Evolutionary conservation across 2,113 vertebrate genomes (phyloP).

Genomic region (Stomatorhinus ivindoensis): DNA sequence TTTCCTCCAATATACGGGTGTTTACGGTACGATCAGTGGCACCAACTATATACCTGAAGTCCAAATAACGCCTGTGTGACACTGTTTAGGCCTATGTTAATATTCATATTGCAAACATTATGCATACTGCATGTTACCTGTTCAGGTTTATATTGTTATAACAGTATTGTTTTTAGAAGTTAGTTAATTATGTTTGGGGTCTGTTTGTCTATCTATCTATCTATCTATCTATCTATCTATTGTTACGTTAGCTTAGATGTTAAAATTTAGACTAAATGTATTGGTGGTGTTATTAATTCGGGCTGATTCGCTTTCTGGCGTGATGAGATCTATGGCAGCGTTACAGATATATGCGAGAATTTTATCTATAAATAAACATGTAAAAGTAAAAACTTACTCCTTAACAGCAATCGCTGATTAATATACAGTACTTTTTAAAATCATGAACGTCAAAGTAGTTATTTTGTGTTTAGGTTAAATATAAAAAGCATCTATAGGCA

Average conservation of each 20-base stretch:
- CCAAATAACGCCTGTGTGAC: neutral
- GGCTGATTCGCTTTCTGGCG: neutral
- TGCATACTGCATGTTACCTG: neutral
- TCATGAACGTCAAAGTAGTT: neutral
- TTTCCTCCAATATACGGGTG: neutral
- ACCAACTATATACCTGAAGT: neutral
- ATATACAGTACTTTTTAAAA: neutral
- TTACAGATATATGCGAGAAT: neutral
- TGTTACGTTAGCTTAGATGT: neutral
- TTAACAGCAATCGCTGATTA: neutral
- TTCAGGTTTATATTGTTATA: neutral
- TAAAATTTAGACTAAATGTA: neutral
- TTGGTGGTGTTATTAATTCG: neutral
- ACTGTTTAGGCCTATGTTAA: neutral
- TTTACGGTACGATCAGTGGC: neutral
- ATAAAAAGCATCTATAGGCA: neutral
- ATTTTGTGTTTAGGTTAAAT: neutral
- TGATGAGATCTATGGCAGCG: neutral
- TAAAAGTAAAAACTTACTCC: too few species aligned
- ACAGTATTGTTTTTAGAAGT: neutral
- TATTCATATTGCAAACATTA: neutral
- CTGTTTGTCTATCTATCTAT: neutral
- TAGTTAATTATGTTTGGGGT: neutral
- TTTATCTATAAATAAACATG: neutral
- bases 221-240: neutral